Evolutionary conservation across 2,888 invertebrate species (phyloP), one percentile per base, ranked within the genome.

Genomic region (Drosophila limbata): DNA sequence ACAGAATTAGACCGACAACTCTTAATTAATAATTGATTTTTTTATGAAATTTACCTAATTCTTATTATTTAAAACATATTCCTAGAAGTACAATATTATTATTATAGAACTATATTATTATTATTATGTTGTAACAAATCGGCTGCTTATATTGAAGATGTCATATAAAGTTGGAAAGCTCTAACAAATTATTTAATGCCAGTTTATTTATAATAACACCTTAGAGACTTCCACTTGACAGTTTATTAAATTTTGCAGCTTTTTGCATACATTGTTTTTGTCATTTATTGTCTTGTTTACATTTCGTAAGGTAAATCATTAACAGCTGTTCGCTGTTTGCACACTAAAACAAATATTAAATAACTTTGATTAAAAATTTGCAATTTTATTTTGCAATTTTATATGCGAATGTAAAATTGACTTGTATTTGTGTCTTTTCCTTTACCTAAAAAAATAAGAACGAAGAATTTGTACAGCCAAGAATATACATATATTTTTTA

Each of bases 221-320:
- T 52, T 21, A 47, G 15, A 35, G 39, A 48, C 33, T 35, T 35
- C 10, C 19, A 13, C 28, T 50, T 17, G n/a, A 19, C 31, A 57
- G n/a, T 64, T 44, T 50, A 45, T 65, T 48, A 33, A 39, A 44
- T n/a, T n/a, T 48, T 31, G 19, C 25, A 40, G 37, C n/a, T n/a
- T 15, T 31, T 47, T 15, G 8, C 28, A 31, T 17, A 44, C 44
- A 25, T 21, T 37, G 25, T 17, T 52, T 11, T 2, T 19, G 25
- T 37, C 48, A 39, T 28, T 60, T 33, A 37, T 44, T 53, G 19
- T n/a, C 2, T 52, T 61, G 56, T 28, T 74, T 56, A 52, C 47
- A 48, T 42, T 57, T 31, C 21, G 11, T 15, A 19, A 13, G 13
- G 9, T 57, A 47, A 57, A 37, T 28, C 10, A 35, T 40, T 11